A percentile compares a stretch with the other conserved stretches of the same genome.
These are phyloP conservation scores for Mandrillus leucophaeus DNA, from an alignment of 2,113 vertebrate species.

Conservation along the genomic window DNA sequence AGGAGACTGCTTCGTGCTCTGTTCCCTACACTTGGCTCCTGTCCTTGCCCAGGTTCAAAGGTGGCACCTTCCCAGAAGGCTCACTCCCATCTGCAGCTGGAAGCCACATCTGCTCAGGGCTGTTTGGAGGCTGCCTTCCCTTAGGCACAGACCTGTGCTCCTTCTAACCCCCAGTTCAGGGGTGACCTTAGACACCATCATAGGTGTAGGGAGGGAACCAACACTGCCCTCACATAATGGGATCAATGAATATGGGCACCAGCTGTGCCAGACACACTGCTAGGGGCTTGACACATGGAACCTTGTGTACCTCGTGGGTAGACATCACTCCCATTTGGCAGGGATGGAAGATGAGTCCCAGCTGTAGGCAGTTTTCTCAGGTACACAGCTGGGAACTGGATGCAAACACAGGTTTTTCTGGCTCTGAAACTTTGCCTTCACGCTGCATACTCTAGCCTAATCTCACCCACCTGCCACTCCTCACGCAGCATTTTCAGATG, in stretches of 20 bases:
- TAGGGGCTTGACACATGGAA: neutral
- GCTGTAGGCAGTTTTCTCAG: neutral
- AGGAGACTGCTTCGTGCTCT: accelerated
- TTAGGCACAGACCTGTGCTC: neutral
- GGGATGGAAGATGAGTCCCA: neutral
- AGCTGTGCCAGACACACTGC: neutral
- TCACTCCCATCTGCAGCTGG: neutral
- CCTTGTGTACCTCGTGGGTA: neutral
- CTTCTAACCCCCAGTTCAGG: neutral
- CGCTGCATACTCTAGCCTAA: neutral
- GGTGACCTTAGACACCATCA: neutral
- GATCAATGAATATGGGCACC: neutral
- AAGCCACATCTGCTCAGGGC: neutral
- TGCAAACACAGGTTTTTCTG: neutral
- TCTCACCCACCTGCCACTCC: neutral
- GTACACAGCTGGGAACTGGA: neutral
- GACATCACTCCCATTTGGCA: neutral
- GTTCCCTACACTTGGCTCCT: neutral
- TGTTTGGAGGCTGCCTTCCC: neutral
- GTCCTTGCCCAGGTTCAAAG: neutral
- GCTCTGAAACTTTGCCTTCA: neutral
- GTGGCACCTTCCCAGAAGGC: neutral
- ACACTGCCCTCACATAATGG: neutral
- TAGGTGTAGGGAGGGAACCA: neutral
- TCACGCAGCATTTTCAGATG: neutral